Base-by-base conservation (phyloP, 2,888 invertebrate species). In the Xestoiulus laeticollis region DNA sequence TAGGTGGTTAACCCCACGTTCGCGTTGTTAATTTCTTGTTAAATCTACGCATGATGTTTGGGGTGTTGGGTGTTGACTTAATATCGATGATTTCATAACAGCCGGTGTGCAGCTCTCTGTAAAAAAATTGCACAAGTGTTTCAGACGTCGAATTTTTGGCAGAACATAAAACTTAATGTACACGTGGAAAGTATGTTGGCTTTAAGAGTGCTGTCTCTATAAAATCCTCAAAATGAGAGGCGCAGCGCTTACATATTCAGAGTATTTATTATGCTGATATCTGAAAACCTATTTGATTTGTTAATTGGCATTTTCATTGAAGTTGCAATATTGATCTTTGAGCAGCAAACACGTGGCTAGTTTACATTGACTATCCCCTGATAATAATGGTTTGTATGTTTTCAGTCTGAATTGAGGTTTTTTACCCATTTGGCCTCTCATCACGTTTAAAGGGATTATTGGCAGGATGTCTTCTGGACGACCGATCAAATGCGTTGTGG, bases 401-500 rank as follows among this genome's bases (percentile, higher is more conserved):
- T 38, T 38, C 68, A 68, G 68, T 10, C 68, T 68, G 68, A 12
- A 68, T 68, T 26, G 26, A 68, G 68, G 68, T 68, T 12, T n/a
- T 68, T 68, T 26, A 68, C 26, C 68, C 3, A 26, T 68, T 68
- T 68, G 68, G 68, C 26, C 68, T 68, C 68, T 68, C 68, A 68
- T 68, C 26, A 26, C 59, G 6, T 59, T 26, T 12, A 26, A 68
- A 26, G n/a, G n/a, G 12, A 68, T 68, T 68, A 68, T 68, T 26
- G 68, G 14, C 26, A 87, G 33, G n/a, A 90, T 90, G 90, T 91
- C 91, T 68, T 91, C 91, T 86, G 91, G 91, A 86, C 90, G 91
- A 43, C 93, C 94, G 89, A 94, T 94, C 90, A 94, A 94, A 91
- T 94, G 94, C 91, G 94, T 94, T 33, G 94, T 94, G 16, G 94